A percentile compares a stretch with the other conserved stretches of the same genome.
Conservation (phyloP, 2,797 vertebrate genomes). For the Salmo trutta region DNA sequence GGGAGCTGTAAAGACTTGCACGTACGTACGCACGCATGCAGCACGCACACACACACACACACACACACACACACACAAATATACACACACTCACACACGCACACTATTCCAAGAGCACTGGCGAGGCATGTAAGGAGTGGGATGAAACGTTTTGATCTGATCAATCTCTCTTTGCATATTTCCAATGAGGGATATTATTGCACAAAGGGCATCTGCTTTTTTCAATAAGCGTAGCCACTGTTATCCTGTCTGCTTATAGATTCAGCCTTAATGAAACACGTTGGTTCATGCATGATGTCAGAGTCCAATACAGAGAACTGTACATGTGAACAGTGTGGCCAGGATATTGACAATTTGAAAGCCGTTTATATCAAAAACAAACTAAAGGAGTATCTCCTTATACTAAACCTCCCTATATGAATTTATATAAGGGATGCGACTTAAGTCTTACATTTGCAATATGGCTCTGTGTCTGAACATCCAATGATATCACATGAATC, state of each 20-base stretch:
- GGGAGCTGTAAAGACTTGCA: not conserved
- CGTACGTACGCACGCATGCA: not conserved
- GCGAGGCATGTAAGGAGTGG: not conserved
- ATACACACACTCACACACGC: too few relatives aligned
- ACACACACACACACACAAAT: too few relatives aligned
- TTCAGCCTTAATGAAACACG: conserved; percentile 67
- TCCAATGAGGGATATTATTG: not conserved
- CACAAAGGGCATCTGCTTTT: conserved; percentile 14
- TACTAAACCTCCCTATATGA: conserved; percentile 17
- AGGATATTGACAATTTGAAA: conserved; percentile 68
- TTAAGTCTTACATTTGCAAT: not conserved
- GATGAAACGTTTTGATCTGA: not conserved
- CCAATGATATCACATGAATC: conserved; percentile 33
- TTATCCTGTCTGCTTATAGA: conserved; percentile 53
- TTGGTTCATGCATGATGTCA: conserved; percentile 59
- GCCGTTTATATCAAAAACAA: not conserved
- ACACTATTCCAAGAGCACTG: not conserved
- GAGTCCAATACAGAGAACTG: conserved; percentile 55
- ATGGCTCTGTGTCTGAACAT: not conserved
- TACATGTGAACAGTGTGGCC: conserved; percentile 65
- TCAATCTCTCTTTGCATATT: not conserved
- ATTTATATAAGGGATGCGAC: not conserved
- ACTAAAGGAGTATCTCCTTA: conserved; percentile 30
- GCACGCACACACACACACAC: too few relatives aligned
- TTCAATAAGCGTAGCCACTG: conserved; percentile 56